Conservation (phyloP, 2,888 invertebrate genomes). For the Tortrix viridana region DNA sequence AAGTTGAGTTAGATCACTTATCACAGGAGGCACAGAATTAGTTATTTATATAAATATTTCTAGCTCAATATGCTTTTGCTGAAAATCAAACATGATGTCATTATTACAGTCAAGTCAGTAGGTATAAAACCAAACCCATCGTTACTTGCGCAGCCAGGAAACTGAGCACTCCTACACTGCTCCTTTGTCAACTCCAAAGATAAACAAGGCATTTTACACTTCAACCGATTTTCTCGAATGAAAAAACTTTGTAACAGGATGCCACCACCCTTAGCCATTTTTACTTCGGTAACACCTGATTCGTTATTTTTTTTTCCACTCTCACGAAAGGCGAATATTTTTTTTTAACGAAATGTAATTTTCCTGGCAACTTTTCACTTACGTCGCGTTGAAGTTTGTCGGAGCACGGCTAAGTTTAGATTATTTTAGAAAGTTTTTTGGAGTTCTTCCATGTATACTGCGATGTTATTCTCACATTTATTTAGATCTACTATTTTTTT, state of each 20-base stretch:
- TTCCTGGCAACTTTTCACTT: conserved; percentile 75
- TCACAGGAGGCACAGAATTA: too few relatives aligned
- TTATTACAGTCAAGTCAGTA: too few relatives aligned
- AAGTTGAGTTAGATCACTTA: too few relatives aligned
- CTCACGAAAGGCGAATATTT: conserved; percentile 51
- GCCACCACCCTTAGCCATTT: conserved; percentile 38
- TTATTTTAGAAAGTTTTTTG: conserved; percentile 64
- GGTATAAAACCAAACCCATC: too few relatives aligned
- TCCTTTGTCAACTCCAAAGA: too few relatives aligned
- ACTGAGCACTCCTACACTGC: too few relatives aligned
- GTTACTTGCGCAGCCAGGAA: too few relatives aligned
- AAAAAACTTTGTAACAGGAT: conserved; percentile 61
- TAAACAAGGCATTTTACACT: conserved; percentile 47
- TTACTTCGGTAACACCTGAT: conserved; percentile 53
- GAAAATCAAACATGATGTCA: too few relatives aligned
- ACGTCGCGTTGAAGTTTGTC: conserved; percentile 59
- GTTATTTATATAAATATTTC: too few relatives aligned
- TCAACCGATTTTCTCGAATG: conserved; percentile 56
- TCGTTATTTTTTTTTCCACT: conserved; percentile 72
- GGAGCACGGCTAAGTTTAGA: conserved; percentile 50
- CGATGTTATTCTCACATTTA: conserved; percentile 43
- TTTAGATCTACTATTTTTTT: conserved; percentile 35
- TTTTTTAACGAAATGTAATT: conserved; percentile 61
- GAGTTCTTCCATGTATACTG: conserved; percentile 66
- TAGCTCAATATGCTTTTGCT: too few relatives aligned